Conservation (phyloP, 2,888 invertebrate species). For the Drosophila yooni region DNA sequence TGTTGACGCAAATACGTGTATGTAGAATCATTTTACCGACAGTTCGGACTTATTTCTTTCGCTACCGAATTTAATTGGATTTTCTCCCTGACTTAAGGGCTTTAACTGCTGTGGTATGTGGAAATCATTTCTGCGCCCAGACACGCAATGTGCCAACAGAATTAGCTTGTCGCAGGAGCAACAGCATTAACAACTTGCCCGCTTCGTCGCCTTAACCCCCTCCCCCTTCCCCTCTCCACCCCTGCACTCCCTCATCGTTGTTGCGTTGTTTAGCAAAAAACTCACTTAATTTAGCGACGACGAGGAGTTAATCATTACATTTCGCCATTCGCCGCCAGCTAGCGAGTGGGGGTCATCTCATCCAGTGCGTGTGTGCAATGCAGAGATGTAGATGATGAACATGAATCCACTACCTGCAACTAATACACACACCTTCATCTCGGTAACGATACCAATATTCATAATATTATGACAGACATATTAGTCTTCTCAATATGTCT, state of each 20-base stretch:
- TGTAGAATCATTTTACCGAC: constrained; percentile 83
- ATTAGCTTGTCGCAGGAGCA: constrained; percentile 64
- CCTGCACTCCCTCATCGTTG: neutral
- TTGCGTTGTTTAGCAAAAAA: constrained; percentile 63
- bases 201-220: neutral
- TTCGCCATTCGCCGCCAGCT: constrained; percentile 55
- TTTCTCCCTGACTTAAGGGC: constrained; percentile 82
- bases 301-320: constrained; percentile 80
- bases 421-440: neutral
- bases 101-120: constrained; percentile 81
- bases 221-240: neutral
- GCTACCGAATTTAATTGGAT: constrained; percentile 83
- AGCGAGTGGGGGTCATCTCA: constrained; percentile 38
- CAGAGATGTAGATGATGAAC: constrained; percentile 5
- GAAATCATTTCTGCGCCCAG: constrained; percentile 79
- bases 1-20: constrained; percentile 83
- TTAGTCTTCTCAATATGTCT: neutral
- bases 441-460: neutral
- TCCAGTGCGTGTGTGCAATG: constrained; percentile 43
- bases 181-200: constrained; percentile 56
- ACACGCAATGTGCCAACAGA: constrained; percentile 68
- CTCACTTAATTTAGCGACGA: constrained; percentile 80
- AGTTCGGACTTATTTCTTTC: constrained; percentile 82
- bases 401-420: constrained; percentile 11
- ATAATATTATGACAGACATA: constrained; percentile 27